Evolutionary conservation across 2,113 vertebrate genomes (phyloP).

Genomic region (Grammomys surdaster): DNA sequence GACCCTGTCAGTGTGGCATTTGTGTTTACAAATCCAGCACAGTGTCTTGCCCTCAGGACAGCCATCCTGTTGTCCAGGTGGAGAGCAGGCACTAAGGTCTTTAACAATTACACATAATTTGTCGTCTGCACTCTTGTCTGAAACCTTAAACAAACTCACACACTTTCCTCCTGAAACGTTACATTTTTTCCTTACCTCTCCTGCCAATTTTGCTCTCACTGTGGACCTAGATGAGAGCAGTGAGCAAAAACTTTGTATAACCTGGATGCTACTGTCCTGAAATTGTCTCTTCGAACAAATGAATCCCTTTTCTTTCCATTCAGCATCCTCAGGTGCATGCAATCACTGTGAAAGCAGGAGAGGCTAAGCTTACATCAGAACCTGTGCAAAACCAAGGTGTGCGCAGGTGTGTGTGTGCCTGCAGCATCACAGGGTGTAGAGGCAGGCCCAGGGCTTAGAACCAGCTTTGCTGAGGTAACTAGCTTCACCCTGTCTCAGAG

Average conservation of each 20-base stretch:
- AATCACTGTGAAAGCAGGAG: not conserved
- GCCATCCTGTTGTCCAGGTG: not conserved
- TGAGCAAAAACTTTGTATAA: not conserved
- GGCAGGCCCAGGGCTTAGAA: not conserved
- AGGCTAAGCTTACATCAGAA: not conserved
- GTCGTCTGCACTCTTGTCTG: not conserved
- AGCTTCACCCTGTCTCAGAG: not conserved
- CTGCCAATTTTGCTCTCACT: not conserved
- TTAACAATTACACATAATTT: not conserved
- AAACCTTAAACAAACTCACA: not conserved
- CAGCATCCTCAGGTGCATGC: not conserved
- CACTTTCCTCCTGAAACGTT: no score
- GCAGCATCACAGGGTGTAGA: not conserved
- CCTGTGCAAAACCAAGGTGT: not conserved
- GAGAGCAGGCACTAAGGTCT: not conserved
- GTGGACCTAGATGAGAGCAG: not conserved
- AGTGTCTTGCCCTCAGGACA: not conserved
- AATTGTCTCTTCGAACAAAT: not conserved
- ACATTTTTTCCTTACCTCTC: not conserved
- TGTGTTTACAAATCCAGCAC: not conserved
- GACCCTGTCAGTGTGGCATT: not conserved
- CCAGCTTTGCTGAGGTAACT: not conserved
- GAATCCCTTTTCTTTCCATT: not conserved
- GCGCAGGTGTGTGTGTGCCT: not conserved
- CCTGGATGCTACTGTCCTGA: not conserved